A percentile compares a stretch with the other conserved stretches of the same genome.
These are phyloP conservation scores for Leptinotarsa peninsularis DNA, from an alignment of 2,888 invertebrate genomes.

Conservation along the genomic window DNA sequence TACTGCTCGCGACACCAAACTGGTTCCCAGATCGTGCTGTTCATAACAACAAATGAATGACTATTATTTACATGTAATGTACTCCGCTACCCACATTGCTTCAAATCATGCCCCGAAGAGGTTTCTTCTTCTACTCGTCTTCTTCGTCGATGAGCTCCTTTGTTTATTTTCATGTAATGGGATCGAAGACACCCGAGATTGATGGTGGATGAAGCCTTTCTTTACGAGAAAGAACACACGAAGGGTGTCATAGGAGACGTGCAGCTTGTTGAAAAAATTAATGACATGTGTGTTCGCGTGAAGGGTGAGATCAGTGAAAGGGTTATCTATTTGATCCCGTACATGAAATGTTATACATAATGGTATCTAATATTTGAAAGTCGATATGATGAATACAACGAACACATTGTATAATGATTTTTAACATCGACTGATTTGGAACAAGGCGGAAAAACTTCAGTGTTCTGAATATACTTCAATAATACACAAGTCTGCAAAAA, in stretches of 20 bases:
- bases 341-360: not conserved
- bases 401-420: no score
- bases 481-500: no score
- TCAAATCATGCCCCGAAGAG: constrained; percentile 34
- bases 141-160: constrained; percentile 19
- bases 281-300: constrained; percentile 25
- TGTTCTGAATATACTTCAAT: no score
- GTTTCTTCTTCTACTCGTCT: constrained; percentile 20
- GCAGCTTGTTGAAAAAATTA: constrained; percentile 29
- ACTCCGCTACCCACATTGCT: constrained; percentile 49
- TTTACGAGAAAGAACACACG: constrained; percentile 8
- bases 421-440: no score
- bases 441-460: no score
- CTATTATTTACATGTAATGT: constrained; percentile 53
- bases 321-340: constrained; percentile 8
- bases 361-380: not conserved
- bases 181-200: constrained; percentile 33
- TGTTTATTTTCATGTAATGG: constrained; percentile 34
- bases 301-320: not conserved
- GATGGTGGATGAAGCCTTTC: constrained; percentile 22
- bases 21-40: constrained; percentile 51
- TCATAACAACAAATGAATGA: constrained; percentile 54
- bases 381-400: not conserved
- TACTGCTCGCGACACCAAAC: constrained; percentile 49
- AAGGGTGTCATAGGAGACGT: constrained; percentile 26